A percentile compares a stretch with the other conserved stretches of the same genome.
phyloP scores from a whole-genome alignment of 2,888 invertebrate species.

The Tiliacea aurago region DNA sequence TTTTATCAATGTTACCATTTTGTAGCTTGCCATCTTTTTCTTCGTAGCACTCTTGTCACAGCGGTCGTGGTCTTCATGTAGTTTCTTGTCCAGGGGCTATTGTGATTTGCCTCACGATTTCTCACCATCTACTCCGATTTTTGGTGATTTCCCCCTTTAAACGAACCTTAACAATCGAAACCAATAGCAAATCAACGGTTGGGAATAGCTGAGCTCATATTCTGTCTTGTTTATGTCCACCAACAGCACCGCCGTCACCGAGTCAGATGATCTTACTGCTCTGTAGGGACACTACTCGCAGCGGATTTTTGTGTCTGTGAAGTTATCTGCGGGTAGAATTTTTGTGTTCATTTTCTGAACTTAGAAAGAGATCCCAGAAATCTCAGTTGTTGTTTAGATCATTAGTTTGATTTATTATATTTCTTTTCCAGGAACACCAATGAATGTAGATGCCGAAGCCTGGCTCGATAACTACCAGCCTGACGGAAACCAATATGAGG shows the following conservation, averaged over 20 bases:
- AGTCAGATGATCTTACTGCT: not conserved
- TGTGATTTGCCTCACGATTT: not conserved
- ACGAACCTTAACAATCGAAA: too few species aligned
- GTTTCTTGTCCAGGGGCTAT: too few species aligned
- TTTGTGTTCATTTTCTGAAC: not conserved
- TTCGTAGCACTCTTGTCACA: too few species aligned
- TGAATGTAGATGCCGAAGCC: conserved; percentile 67
- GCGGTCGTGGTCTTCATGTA: too few species aligned
- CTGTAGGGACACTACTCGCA: too few species aligned
- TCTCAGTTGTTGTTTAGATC: not conserved
- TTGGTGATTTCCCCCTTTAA: not conserved
- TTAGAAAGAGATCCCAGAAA: not conserved
- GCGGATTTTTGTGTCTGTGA: not conserved
- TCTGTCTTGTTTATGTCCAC: too few species aligned
- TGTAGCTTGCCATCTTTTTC: too few species aligned
- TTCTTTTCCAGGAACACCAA: conserved; percentile 15
- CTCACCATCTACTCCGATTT: too few species aligned
- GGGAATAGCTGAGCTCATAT: too few species aligned
- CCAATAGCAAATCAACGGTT: too few species aligned
- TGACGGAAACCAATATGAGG: conserved; percentile 65
- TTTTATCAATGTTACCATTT: too few species aligned
- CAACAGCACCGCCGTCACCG: too few species aligned
- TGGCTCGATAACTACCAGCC: conserved; percentile 76
- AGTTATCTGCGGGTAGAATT: not conserved
- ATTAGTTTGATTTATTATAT: not conserved